These are phyloP conservation scores for Asteroscopus sphinx DNA, from an alignment of 2,888 invertebrate genomes.

Conservation along the genomic window DNA sequence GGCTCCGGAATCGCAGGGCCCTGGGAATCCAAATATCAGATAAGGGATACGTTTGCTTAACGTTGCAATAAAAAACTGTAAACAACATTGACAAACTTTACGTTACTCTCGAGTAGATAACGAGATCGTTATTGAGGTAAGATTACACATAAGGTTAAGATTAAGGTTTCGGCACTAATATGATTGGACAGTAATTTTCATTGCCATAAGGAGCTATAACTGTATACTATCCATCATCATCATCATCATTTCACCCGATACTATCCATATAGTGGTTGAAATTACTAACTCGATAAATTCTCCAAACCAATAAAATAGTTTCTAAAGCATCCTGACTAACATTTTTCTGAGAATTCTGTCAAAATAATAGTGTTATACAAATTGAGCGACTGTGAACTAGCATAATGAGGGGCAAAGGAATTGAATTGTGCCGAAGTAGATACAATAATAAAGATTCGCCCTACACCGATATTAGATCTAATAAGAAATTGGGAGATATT, in stretches of 20 bases:
- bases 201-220: slow-evolving; percentile 9
- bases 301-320: slow-evolving; percentile 31
- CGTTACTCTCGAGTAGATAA: background rate
- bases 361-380: slow-evolving; percentile 17
- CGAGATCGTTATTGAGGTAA: too few species aligned
- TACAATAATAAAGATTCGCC: slow-evolving; percentile 31
- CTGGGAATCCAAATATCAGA: slow-evolving; percentile 42
- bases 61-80: slow-evolving; percentile 42
- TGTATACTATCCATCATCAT: slow-evolving; percentile 20
- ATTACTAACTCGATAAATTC: slow-evolving; percentile 19
- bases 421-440: slow-evolving; percentile 3
- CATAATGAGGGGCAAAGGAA: slow-evolving; percentile 11
- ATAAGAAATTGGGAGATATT: slow-evolving; percentile 61
- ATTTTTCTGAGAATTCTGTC: slow-evolving; percentile 23
- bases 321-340: slow-evolving; percentile 18
- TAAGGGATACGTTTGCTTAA: slow-evolving; percentile 46
- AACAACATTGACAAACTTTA: slow-evolving; percentile 4
- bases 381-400: slow-evolving; percentile 8
- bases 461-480: slow-evolving; percentile 46
- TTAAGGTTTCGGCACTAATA: too few species aligned
- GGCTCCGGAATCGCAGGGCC: slow-evolving; percentile 50
- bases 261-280: slow-evolving; percentile 18
- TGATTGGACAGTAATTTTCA: slow-evolving; percentile 19
- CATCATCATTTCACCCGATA: too few species aligned
- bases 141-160: too few species aligned